A percentile compares a stretch with the other conserved stretches of the same genome.
These are phyloP conservation scores for Hippocampus comes DNA, from an alignment of 2,113 vertebrate species.

Conservation along the genomic window DNA sequence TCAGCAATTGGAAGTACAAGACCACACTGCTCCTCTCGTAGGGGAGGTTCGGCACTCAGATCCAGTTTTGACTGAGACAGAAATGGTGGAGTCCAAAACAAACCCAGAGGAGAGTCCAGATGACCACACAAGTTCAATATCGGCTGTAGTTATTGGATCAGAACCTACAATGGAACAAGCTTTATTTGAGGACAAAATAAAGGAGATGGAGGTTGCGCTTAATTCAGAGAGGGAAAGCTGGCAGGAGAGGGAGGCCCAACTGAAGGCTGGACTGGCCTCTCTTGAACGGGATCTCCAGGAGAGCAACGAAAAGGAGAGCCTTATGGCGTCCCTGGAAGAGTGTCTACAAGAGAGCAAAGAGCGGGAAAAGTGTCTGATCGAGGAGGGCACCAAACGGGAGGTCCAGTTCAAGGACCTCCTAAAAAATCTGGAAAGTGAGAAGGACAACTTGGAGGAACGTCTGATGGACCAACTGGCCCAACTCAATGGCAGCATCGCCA, in stretches of 20 bases:
- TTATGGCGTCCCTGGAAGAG: conserved; percentile 48
- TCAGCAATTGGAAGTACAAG: conserved; percentile 50
- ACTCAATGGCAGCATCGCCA: conserved; percentile 93
- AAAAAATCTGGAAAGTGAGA: conserved; percentile 79
- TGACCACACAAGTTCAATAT: conserved; percentile 1
- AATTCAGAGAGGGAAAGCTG: conserved; percentile 53
- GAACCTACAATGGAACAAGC: conserved; percentile 5
- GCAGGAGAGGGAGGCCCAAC: conserved; percentile 42
- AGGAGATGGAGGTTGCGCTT: conserved; percentile 53
- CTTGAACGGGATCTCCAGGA: conserved; percentile 47
- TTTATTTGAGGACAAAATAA: conserved; percentile 34
- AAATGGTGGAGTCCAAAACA: conserved; percentile 30
- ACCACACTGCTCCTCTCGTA: conserved; percentile 15
- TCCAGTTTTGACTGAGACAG: conserved; percentile 18
- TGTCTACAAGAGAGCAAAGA: conserved; percentile 56
- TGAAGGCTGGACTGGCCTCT: conserved; percentile 38
- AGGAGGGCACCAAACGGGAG: conserved; percentile 63
- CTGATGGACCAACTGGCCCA: conserved; percentile 97
- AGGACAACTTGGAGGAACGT: conserved; percentile 92
- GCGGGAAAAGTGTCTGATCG: conserved; percentile 54
- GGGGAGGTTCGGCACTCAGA: conserved; percentile 53
- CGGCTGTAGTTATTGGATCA: conserved; percentile 17
- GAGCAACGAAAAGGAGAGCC: conserved; percentile 33
- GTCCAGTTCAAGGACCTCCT: conserved; percentile 74
- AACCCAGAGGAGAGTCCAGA: conserved; percentile 7